These are phyloP conservation scores for Leuciscus idus DNA, from an alignment of 2,113 vertebrate species.

Conservation along the genomic window DNA sequence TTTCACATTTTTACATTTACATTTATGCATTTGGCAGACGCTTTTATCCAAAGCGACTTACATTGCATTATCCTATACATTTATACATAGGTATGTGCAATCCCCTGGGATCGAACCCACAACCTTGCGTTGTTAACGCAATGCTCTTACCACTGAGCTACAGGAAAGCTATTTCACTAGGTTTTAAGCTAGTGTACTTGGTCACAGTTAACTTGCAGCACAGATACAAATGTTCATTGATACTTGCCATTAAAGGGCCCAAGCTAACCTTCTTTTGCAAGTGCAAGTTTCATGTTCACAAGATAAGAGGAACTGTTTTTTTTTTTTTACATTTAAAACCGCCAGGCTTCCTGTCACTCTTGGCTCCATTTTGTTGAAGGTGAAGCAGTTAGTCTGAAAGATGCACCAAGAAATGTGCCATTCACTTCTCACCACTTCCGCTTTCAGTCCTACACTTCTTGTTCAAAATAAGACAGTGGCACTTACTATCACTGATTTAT, in stretches of 20 bases:
- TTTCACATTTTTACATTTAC: too few relatives aligned
- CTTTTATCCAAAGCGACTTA: too few relatives aligned
- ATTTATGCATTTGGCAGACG: too few relatives aligned
- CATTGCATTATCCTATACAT: too few relatives aligned
- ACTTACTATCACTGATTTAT: background rate
- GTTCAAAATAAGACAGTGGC: background rate
- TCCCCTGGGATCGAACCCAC: too few relatives aligned
- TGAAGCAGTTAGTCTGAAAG: slow-evolving; percentile 33
- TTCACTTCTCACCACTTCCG: slow-evolving; percentile 25
- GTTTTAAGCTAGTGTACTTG: background rate
- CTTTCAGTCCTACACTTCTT: slow-evolving; percentile 19
- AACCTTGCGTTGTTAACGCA: too few relatives aligned
- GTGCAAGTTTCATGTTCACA: slow-evolving; percentile 1
- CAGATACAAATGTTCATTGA: background rate
- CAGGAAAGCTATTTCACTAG: background rate
- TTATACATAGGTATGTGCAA: too few relatives aligned
- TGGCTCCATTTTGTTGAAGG: slow-evolving; percentile 28
- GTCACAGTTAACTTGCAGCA: background rate
- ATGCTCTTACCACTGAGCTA: too few relatives aligned
- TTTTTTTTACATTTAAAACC: slow-evolving; percentile 18
- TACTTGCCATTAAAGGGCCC: background rate
- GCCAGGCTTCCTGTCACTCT: slow-evolving; percentile 40
- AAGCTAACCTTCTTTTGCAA: background rate
- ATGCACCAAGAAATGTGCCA: slow-evolving; percentile 21
- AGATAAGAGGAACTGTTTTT: slow-evolving; percentile 36